These are phyloP conservation scores for Teinopalpus imperialis DNA, from an alignment of 2,888 invertebrate species.

Conservation along the genomic window DNA sequence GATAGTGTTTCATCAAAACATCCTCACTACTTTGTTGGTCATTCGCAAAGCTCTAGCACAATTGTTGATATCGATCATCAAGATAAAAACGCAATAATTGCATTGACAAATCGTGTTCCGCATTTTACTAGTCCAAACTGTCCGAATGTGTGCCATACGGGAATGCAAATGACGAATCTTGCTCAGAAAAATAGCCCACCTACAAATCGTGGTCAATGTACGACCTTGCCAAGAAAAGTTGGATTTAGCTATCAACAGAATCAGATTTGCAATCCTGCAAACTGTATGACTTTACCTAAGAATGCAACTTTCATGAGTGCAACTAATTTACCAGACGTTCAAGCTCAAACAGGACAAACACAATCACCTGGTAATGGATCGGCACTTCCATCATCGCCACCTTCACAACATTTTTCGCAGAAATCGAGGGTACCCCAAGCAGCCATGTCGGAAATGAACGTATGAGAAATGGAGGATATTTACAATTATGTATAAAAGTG, in stretches of 20 bases:
- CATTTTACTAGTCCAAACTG: conserved; percentile 74
- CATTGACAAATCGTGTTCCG: conserved; percentile 74
- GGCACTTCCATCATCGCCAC: conserved; percentile 66
- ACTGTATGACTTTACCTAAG: conserved; percentile 84
- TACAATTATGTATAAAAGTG: conserved; percentile 81
- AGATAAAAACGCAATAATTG: conserved; percentile 80
- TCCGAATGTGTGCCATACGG: conserved; percentile 82
- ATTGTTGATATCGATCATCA: conserved; percentile 93
- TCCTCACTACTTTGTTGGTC: conserved; percentile 89
- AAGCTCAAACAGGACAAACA: conserved; percentile 71
- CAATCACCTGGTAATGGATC: conserved; percentile 69
- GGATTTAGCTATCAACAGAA: conserved; percentile 73
- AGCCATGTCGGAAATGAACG: conserved; percentile 94
- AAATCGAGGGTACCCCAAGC: conserved; percentile 87
- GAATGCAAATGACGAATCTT: conserved; percentile 80
- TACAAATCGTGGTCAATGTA: conserved; percentile 68
- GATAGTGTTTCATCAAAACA: conserved; percentile 86
- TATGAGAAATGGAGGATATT: conserved; percentile 87
- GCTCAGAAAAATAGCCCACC: conserved; percentile 72
- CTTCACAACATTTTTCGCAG: conserved; percentile 70
- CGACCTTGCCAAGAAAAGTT: conserved; percentile 74
- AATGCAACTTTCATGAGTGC: conserved; percentile 78
- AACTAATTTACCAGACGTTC: conserved; percentile 73
- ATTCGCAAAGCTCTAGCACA: conserved; percentile 90
- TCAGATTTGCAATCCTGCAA: conserved; percentile 71